Evolutionary conservation across 1,140 invertebrate species (phyloP).

Genomic region (Lerema accius): DNA sequence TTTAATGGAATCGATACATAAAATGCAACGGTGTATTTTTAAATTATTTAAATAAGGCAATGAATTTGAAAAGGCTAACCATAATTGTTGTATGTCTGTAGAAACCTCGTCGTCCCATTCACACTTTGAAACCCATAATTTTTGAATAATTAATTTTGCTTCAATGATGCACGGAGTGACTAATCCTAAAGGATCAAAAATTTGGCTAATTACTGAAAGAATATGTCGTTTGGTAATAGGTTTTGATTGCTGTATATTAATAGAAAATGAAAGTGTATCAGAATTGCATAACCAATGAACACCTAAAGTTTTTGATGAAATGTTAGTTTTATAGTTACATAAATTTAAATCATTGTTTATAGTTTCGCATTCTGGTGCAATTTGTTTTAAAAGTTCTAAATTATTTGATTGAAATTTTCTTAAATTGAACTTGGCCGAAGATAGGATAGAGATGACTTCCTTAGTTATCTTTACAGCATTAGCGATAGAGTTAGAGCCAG

Average conservation of each 20-base stretch:
- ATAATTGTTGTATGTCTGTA: conserved; percentile 19
- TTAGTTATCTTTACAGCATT: conserved; percentile 8
- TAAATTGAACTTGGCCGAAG: conserved; percentile 30
- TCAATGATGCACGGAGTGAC: conserved; percentile 46
- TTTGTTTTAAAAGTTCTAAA: conserved; percentile 9
- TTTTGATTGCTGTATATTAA: conserved; percentile 22
- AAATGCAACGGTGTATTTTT: conserved; percentile 27
- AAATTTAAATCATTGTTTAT: background rate
- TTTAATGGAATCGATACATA: background rate
- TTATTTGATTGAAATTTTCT: conserved; percentile 40
- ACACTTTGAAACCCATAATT: conserved; percentile 43
- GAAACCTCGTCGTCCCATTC: conserved; percentile 38
- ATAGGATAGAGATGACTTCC: conserved; percentile 6
- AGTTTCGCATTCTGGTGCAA: background rate
- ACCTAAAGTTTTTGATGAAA: conserved; percentile 42
- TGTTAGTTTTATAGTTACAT: conserved; percentile 24
- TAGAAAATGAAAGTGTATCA: conserved; percentile 41
- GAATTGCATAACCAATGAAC: conserved; percentile 41
- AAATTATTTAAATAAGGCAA: conserved; percentile 34
- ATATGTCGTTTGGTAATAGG: conserved; percentile 44
- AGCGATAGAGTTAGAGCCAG: conserved; percentile 14
- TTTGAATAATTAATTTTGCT: conserved; percentile 52
- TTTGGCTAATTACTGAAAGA: conserved; percentile 39
- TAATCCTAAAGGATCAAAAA: conserved; percentile 53
- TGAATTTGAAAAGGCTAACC: conserved; percentile 29